Evolutionary conservation across 2,888 invertebrate species (phyloP), one percentile per base, ranked within the genome.

Genomic region (Scrobipalpa costella): DNA sequence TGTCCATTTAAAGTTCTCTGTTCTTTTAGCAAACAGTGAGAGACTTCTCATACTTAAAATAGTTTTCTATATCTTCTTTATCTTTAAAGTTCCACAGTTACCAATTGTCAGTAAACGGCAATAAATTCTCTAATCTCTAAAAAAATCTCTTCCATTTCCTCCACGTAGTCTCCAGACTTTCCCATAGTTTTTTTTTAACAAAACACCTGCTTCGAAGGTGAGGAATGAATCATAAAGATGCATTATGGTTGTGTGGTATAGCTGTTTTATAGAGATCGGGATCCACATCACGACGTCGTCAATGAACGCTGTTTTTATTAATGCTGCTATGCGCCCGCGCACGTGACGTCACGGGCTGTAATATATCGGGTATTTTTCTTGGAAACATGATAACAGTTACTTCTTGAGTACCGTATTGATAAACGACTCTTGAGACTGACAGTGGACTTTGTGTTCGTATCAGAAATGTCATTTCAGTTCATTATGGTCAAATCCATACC

Each of bases 221-320:
- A 59, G 47, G 47, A 62, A 55, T 60, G 34, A 59, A 57, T 64
- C 58, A 64, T 61, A 65, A 62, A 60, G 60, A 66, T 66, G 27
- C 55, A 17, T 55, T 55, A 15, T 34, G 21, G 50, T 2, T 3
- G 19, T 21, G 63, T 65, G 27, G 38, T 66, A 63, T 57, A 57
- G 63, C 59, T 61, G 61, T 64, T 40, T 50, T 33, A 38, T 17
- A 44, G 47, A 60, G 65, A 66, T 64, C 63, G 63, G 66, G 64
- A 66, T 68, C 66, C 62, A 62, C 61, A 66, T 68, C 70, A 57
- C 64, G 61, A 52, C 62, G 65, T 63, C 61, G 64, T 70, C 68
- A 70, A 70, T 72, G 69, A 66, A 68, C 66, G 68, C 67, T 61
- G 60, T 66, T 67, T 69, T 67, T 67, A 67, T 69, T 66, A 68